Base-by-base conservation (phyloP, 2,888 invertebrate genomes). In the Cataglyphis livida region DNA sequence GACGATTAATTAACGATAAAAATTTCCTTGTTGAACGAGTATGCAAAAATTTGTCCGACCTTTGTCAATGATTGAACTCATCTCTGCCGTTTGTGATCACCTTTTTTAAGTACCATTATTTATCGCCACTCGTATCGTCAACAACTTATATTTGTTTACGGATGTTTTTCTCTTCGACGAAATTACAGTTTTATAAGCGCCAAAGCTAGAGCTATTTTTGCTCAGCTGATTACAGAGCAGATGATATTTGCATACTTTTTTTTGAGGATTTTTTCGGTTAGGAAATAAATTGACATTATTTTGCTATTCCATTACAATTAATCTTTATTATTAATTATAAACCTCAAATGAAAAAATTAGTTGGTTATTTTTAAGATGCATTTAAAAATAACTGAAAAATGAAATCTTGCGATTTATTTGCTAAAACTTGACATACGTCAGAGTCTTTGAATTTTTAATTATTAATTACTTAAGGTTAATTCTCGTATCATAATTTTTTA, bases 61-160 rank as follows among this genome's bases (percentile, higher is more conserved):
- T 15, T 51, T 51, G 51, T n/a, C n/a, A n/a, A 51, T 7, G n/a
- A n/a, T 51, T 51, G 7, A 51, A n/a, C n/a, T n/a, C 51, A 7
- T 4, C 6, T 0, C 32, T 32, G 6, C 18, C 6, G 7, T 1
- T 18, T 51, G 51, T n/a, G 51, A 51, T 25, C 21, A 10, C 3
- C 12, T 57, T 57, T 57, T 57, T 71, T 71, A 54, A 71, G 10
- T 38, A 57, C 15, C 57, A 57, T 71, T 10, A 12, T 25, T 38
- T 54, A 10, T 54, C 51, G 1, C n/a, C 12, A 7, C n/a, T n/a
- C 7, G 7, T n/a, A n/a, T n/a, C 18, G 7, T 48, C 2, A 51
- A 51, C n/a, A n/a, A 51, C 2, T 51, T 51, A n/a, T 51, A 51
- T n/a, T 51, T 51, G 2, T 51, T 51, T 51, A n/a, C 18, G n/a